phyloP scores from a whole-genome alignment of 2,797 vertebrate species.

The Acanthornis magna region DNA sequence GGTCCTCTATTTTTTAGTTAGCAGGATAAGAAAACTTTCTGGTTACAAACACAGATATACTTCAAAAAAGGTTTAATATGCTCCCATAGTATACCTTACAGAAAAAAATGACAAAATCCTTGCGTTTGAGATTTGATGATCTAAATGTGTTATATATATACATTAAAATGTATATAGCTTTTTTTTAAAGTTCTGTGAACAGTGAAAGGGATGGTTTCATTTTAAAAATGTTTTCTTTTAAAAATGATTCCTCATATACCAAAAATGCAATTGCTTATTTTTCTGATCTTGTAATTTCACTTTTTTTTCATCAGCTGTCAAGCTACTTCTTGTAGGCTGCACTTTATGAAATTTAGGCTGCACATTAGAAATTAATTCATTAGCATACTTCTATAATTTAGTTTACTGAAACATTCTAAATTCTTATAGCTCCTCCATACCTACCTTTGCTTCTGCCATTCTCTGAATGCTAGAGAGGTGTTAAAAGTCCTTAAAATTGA shows the following conservation, averaged over 20 bases:
- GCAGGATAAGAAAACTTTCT: conserved; percentile 4
- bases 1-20: conserved; percentile 30
- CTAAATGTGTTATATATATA: neutral
- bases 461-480: neutral
- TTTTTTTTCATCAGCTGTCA: neutral
- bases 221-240: neutral
- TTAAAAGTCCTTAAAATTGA: neutral
- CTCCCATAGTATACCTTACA: neutral
- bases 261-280: neutral
- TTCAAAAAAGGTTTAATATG: conserved; percentile 1
- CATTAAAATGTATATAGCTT: neutral
- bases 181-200: neutral
- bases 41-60: neutral
- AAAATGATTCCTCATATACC: neutral
- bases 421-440: neutral
- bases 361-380: neutral
- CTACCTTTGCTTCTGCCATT: neutral
- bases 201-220: neutral
- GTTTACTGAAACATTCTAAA: neutral
- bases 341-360: neutral
- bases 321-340: accelerated
- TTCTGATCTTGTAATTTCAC: neutral
- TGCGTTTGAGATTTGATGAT: neutral
- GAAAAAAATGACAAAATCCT: neutral
- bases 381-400: neutral